phyloP scores from a whole-genome alignment of 1,140 invertebrate species.

The Bombus turneri region DNA sequence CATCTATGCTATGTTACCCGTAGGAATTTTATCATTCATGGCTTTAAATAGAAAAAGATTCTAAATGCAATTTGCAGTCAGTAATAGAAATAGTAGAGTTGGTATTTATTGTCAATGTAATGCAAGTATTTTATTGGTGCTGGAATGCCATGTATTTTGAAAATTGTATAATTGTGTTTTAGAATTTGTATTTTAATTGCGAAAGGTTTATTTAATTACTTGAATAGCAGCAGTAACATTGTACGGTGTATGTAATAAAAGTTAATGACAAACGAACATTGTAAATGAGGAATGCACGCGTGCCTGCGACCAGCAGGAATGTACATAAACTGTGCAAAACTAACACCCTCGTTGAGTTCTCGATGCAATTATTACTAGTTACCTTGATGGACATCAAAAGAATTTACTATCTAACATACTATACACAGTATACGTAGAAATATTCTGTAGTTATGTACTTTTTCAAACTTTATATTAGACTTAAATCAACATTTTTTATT shows the following conservation, averaged over 20 bases:
- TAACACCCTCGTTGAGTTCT: neutral
- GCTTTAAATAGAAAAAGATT: too few species aligned
- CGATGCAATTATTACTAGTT: neutral
- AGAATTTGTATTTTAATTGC: neutral
- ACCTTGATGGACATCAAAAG: too few species aligned
- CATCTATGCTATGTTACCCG: neutral
- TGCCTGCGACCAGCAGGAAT: conserved; percentile 13
- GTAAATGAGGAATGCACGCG: neutral
- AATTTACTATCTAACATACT: neutral
- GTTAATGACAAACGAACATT: conserved; percentile 2
- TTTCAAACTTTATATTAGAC: too few species aligned
- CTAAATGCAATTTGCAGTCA: too few species aligned
- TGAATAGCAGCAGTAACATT: too few species aligned
- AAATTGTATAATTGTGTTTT: neutral
- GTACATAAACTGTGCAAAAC: neutral
- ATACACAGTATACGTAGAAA: neutral
- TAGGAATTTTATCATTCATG: neutral
- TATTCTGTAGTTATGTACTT: too few species aligned
- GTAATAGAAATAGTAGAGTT: neutral
- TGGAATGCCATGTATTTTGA: neutral
- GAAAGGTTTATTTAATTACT: neutral
- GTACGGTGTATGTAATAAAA: neutral
- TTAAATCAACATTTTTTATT: neutral
- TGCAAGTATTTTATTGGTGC: neutral
- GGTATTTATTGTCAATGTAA: neutral